Base-by-base conservation (phyloP, 2,797 vertebrate species). In the Notolabrus celidotus region DNA sequence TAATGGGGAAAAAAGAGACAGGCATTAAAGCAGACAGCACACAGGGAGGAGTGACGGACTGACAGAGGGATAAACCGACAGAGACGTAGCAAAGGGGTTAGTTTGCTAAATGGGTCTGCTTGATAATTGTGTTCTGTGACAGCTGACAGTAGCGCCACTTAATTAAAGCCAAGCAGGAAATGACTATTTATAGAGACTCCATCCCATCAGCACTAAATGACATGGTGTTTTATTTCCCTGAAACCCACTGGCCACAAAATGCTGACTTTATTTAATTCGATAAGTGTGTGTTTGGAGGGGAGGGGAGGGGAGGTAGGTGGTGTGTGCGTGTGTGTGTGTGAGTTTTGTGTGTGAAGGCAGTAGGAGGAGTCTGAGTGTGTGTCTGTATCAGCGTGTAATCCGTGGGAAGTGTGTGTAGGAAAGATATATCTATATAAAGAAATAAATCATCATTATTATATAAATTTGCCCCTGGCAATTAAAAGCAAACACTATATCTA, bases 121-220 rank as follows among this genome's bases (percentile, higher is more conserved):
- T 91, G 84, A 92, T 93, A 92, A 94, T 93, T 93, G 89, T 89
- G 85, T 79, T 90, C 88, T 83, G 81, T 89, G 92, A 92, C 92
- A 92, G 91, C 89, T 91, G 91, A 92, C 92, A 92, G 89, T 88
- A 88, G 88, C 75, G 79, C 71, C 87, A 93, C 92, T 94, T 94
- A 93, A 94, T 94, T 94, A 94, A 94, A 91, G 86, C 85, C 87
- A 84, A 93, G 90, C 89, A 92, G 90, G 90, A 92, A 89, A 89
- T 87, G 70, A 86, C 90, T 93, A 91, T 92, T 91, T 92, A 92
- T 92, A 92, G 89, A 80, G 68, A 69, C 81, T 75, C 85, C 82
- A 90, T 91, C 88, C 88, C 89, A 91, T 92, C 90, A 91, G 86
- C 82, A 79, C 87, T 90, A 91, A 90, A 90, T 91, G 88, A 86